These are phyloP conservation scores for Platycheirus albimanus DNA, from an alignment of 2,888 invertebrate genomes.

Conservation along the genomic window DNA sequence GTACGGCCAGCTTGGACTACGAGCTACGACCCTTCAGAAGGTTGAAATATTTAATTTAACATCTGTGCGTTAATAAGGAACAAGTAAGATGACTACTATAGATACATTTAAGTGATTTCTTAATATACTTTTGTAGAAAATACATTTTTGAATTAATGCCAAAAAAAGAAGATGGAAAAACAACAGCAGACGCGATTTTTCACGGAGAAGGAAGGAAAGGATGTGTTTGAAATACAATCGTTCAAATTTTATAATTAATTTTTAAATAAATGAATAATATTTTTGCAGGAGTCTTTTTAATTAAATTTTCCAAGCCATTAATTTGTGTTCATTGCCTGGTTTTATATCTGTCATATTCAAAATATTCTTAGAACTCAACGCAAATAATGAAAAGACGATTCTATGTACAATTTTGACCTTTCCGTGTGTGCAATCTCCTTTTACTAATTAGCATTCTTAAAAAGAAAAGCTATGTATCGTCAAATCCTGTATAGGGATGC, in stretches of 20 bases:
- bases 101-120: slow-evolving; percentile 44
- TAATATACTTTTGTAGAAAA: slow-evolving; percentile 43
- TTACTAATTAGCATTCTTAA: neutral
- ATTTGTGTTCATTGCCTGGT: no score
- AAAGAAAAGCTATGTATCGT: neutral
- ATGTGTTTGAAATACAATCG: no score
- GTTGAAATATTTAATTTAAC: slow-evolving; percentile 45
- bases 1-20: no score
- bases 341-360: no score
- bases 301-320: no score
- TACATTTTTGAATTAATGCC: slow-evolving; percentile 5
- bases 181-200: slow-evolving; percentile 23
- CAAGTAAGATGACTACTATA: slow-evolving; percentile 22
- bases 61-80: slow-evolving; percentile 29
- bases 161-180: neutral
- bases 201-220: neutral
- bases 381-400: no score
- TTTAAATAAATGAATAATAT: no score
- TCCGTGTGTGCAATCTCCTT: neutral
- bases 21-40: no score
- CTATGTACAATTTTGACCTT: no score
- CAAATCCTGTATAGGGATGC: neutral
- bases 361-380: no score
- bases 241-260: no score
- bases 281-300: no score